Evolutionary conservation across 2,888 invertebrate species (phyloP), one percentile per base, ranked within the genome.

Genomic region (Saturnia japonica): DNA sequence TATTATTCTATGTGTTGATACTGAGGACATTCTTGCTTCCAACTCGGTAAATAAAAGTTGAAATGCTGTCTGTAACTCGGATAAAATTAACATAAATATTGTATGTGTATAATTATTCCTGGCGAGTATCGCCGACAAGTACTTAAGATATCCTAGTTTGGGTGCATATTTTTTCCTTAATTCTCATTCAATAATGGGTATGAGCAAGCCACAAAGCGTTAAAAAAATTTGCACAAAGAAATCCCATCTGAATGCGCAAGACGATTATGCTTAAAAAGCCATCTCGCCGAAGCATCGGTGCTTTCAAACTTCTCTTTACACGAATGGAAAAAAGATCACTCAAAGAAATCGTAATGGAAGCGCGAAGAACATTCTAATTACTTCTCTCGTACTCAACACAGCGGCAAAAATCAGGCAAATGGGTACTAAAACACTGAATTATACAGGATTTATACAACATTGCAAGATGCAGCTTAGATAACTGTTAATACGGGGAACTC

Each of bases 201-300:
- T 11, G 28, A 60, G 3, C 14, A 14, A 16, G 25, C 54, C n/a
- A 54, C 54, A 28, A 60, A 60, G 14, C 14, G 14, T 14, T 6
- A 28, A 60, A 60, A 54, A 60, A 69, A n/a, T n/a, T 68, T 67
- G 42, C 70, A 69, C 57, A 47, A 68, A 54, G 7, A 45, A 40
- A n/a, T 64, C n/a, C 64, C 64, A 40, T 40, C 11, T 64, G 40
- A 64, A 40, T 64, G 64, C 40, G 40, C 64, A 40, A 40, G 64
- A 40, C 64, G 40, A 64, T 64, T 64, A 64, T n/a, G 57, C 40
- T 64, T 40, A 40, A 64, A 64, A 34, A 64, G 40, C 40, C 64
- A 64, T 64, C 64, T 64, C 40, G 2, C 40, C 64, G 40, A 40
- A 40, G 40, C 64, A 40, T 64, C 64, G 40, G 40, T 19, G 64